A percentile compares a stretch with the other conserved stretches of the same genome.
Conservation (phyloP, 2,113 vertebrate genomes). For the Turdus rufiventris region DNA sequence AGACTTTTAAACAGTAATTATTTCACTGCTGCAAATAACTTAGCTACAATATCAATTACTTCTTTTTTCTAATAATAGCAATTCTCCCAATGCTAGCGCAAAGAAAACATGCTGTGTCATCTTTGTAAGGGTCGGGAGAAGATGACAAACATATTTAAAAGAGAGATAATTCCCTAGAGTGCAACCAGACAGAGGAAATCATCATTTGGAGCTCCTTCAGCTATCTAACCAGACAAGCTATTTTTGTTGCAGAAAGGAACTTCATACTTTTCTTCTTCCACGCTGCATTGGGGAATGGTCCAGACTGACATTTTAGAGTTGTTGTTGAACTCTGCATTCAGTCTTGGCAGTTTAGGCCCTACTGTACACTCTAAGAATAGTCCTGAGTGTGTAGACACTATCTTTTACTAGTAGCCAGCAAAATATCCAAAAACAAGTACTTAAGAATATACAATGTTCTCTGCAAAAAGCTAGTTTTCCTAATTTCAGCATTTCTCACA, state of each 20-base stretch:
- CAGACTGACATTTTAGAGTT: not conserved
- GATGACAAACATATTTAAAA: not conserved
- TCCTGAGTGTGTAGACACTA: not conserved
- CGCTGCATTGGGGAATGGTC: rapidly evolving
- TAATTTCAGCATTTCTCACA: not conserved
- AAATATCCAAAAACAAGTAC: not conserved
- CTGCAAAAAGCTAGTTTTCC: not conserved
- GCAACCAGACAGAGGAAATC: not conserved
- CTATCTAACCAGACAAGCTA: not conserved
- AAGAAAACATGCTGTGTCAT: conserved; percentile 51
- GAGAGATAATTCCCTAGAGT: not conserved
- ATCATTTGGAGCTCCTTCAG: not conserved
- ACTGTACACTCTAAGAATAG: not conserved
- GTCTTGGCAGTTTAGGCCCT: not conserved
- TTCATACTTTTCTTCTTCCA: not conserved
- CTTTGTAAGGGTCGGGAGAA: not conserved
- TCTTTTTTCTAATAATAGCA: not conserved
- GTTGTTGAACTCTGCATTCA: not conserved
- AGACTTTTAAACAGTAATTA: not conserved
- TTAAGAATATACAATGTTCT: not conserved
- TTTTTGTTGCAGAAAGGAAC: not conserved
- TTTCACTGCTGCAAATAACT: not conserved
- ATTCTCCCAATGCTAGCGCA: not conserved
- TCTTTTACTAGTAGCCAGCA: not conserved
- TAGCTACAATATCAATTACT: not conserved